Base-by-base conservation (phyloP, 2,888 invertebrate genomes). In the Caenorhabditis angaria region DNA sequence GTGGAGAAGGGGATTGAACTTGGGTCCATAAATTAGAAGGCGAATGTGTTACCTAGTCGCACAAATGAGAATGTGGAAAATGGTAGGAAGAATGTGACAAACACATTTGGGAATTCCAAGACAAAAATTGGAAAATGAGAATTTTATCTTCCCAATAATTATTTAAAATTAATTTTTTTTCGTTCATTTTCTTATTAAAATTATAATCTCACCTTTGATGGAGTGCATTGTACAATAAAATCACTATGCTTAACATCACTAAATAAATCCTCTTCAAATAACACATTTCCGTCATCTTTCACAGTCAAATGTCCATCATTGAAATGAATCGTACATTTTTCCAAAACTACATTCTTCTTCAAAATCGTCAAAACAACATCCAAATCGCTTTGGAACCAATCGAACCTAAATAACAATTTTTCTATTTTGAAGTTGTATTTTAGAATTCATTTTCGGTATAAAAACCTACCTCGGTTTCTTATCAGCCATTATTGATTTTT, bases 271-370 rank as follows among this genome's bases (percentile, higher is more conserved):
- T 69, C 72, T 2, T 71, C 68, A 54, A 80, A 80, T 10, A 82
- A 35, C 14, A 65, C 91, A 0, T 90, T 89, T 0, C 91, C 91
- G 1, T 77, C 88, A n/a, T 91, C 91, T 4, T 90, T 88, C 4
- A 92, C 88, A 53, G 91, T 91, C 0, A 93, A 56, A 12, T 35
- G 27, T 22, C 63, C 62, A n/a, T 70, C 61, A 83, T 85, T 82
- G 87, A 88, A 53, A 87, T 87, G 67, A 0, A 75, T 74, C 4
- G 47, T 47, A 54, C 80, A 77, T 2, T 66, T 60, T 8, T 77
- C 92, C 92, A 10, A 93, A 93, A 88, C 92, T 92, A 87, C 94
- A 93, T 74, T 88, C 87, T 29, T 84, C 83, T 77, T 91, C 89
- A 77, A 91, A 91, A 84, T 92, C 92, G 76, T 94, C 92, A 60